Evolutionary conservation across 2,888 invertebrate genomes (phyloP).

Genomic region (Drosophila paranaensis): DNA sequence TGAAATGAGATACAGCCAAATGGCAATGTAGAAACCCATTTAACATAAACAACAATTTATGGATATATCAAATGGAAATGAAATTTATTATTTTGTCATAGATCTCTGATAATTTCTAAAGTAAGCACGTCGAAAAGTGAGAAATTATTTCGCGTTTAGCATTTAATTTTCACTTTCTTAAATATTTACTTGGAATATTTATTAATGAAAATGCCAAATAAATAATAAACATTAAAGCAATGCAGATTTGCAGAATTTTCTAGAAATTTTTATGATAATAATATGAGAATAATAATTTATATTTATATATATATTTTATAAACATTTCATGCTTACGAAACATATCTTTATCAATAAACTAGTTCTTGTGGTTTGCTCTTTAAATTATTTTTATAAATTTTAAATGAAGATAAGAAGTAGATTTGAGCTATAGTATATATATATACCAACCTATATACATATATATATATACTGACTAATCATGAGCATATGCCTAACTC

Average conservation of each 20-base stretch:
- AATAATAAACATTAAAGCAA: slow-evolving; percentile 1
- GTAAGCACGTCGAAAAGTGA: slow-evolving; percentile 22
- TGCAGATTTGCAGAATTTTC: slow-evolving; percentile 2
- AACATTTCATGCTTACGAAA: background rate
- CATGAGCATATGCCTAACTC: slow-evolving; percentile 4
- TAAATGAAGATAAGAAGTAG: background rate
- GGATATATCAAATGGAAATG: slow-evolving; percentile 7
- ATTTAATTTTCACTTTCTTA: slow-evolving; percentile 2
- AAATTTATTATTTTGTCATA: slow-evolving; percentile 12
- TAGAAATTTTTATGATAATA: background rate
- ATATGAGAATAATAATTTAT: no score
- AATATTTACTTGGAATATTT: slow-evolving; percentile 11
- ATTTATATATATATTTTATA: background rate
- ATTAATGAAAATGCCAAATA: slow-evolving; percentile 8
- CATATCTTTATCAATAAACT: background rate
- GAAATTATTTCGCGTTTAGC: slow-evolving; percentile 11
- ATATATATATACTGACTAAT: background rate
- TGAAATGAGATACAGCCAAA: slow-evolving; percentile 12
- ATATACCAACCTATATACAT: background rate
- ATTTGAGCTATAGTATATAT: background rate
- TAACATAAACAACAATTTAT: slow-evolving; percentile 1
- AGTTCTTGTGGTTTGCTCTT: background rate
- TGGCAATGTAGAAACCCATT: slow-evolving; percentile 12
- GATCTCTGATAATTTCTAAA: slow-evolving; percentile 16
- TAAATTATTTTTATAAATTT: background rate